phyloP scores from a whole-genome alignment of 2,113 vertebrate species.

The Martes martes region DNA sequence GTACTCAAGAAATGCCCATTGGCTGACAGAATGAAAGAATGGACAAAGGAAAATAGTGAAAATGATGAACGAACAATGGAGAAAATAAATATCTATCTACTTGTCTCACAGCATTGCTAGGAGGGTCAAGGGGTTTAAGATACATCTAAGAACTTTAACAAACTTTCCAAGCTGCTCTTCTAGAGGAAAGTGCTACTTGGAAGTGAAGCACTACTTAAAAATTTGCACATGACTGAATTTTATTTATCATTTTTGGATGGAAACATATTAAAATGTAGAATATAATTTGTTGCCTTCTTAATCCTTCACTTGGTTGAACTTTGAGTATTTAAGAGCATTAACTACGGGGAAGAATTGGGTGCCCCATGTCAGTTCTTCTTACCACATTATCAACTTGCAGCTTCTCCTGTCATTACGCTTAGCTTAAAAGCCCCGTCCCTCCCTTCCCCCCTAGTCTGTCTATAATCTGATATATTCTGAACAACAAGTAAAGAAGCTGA shows the following conservation, averaged over 20 bases:
- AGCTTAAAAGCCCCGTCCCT: not conserved
- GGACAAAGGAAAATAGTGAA: not conserved
- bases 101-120: not conserved
- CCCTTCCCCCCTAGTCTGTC: not conserved
- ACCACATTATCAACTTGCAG: not conserved
- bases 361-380: not conserved
- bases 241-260: not conserved
- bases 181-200: not conserved
- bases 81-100: not conserved
- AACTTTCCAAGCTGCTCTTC: not conserved
- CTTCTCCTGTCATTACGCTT: not conserved
- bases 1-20: not conserved
- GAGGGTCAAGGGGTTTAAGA: not conserved
- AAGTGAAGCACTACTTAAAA: not conserved
- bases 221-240: not conserved
- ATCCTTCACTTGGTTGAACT: not conserved
- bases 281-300: not conserved
- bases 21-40: not conserved
- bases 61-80: not conserved
- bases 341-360: not conserved
- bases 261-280: not conserved
- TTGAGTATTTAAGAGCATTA: not conserved
- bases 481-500: not conserved
- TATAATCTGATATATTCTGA: not conserved
- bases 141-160: not conserved